Evolutionary conservation across 2,113 vertebrate species (phyloP), one percentile per base, ranked within the genome.

Genomic region (Pipa parva): DNA sequence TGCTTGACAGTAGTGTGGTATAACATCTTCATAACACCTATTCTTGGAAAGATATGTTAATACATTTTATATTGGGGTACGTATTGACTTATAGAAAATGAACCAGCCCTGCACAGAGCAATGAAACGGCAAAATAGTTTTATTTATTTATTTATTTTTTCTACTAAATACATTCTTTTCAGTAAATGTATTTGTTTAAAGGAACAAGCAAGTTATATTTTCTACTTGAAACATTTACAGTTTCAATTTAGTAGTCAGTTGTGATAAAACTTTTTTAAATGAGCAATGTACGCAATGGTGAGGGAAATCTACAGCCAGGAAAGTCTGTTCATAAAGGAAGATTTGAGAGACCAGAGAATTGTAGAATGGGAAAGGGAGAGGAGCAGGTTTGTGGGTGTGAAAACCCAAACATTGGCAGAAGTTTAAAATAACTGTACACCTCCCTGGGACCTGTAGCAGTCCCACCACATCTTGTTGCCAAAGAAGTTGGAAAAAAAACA

Each of bases 351-450:
- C 12, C 7, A 25, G 27, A 51, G 18, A 50, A 50, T 21, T 17
- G 37, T 26, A 13, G 17, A 60, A 3, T n/a, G 9, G 22, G 59
- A 13, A 49, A 31, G 45, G 26, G 59, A 27, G 59, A 31, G 45
- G 8, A 28, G 8, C 13, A 39, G 29, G 42, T 29, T 39, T 11
- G 13, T 11, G n/a, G 39, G 83, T 39, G 79, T 76, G 67, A 82
- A 86, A 83, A 72, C 76, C 74, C 78, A 86, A 83, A 81, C 80
- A 81, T 77, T 79, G 76, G 77, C 83, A 73, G 73, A 76, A 80
- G 75, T 77, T 79, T 75, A 83, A 78, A 78, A 74, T 18, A 62
- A 26, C 5, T 5, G 10, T 9, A 7, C 73, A 77, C 64, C 73
- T 74, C 74, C 71, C 74, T 74, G 73, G 73, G 62, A 71, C 63